Base-by-base conservation (phyloP, 2,797 vertebrate genomes). In the Schizothorax lantsangensis region DNA sequence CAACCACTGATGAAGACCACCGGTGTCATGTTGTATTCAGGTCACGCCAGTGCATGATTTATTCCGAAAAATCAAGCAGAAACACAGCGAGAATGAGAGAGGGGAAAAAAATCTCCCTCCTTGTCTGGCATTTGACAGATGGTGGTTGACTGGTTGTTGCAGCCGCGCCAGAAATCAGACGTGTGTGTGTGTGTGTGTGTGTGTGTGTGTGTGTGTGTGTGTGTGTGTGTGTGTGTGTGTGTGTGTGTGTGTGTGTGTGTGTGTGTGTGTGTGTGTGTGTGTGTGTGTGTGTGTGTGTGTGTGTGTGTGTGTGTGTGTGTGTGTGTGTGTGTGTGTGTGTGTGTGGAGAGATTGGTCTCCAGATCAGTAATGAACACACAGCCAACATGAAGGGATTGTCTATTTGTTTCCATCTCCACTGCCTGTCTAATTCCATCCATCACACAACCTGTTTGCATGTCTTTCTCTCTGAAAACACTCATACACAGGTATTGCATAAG, bases 121-220 rank as follows among this genome's bases (percentile, higher is more conserved):
- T 66, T 77, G 88, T 88, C 84, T 84, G 73, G 78, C 81, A 15
- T 84, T 69, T 88, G 89, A 86, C 88, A 91, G 90, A 91, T 91
- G 90, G 89, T 45, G 84, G 75, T 81, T 86, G 86, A 72, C 84
- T 89, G 86, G 66, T 74, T 79, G 75, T 79, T 68, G 72, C 59
- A 33, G 26, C 40, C 75, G 23, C 26, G 84, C 84, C 86, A 87
- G 84, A 82, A 86, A 52, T 73, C 38, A 85, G 74, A 54, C 86
- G 3, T n/a, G 71, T 64, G 36, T 80, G 68, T 72, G 81, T 80
- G 40, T 40, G 49, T n/a, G 68, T 52, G 21, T n/a, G 71, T 64
- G 36, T 80, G 68, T 72, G 81, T 80, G 40, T 40, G 49, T n/a
- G 68, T 52, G 21, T n/a, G 71, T 64, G 36, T 80, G 68, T 72